phyloP scores from a whole-genome alignment of 2,113 vertebrate genomes.

The Mormyrus iriodes region DNA sequence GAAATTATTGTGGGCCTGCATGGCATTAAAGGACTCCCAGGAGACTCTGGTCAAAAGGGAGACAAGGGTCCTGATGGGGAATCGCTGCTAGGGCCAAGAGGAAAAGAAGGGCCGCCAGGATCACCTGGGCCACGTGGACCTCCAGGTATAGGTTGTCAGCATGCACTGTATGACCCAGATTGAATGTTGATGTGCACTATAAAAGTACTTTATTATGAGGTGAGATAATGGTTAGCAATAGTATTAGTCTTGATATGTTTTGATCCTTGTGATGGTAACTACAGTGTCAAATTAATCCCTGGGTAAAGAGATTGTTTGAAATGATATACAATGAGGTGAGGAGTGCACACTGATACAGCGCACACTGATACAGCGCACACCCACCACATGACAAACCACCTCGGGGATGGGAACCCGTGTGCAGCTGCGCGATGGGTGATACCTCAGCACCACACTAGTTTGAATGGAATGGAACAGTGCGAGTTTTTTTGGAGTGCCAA shows the following conservation, averaged over 20 bases:
- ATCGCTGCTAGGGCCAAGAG: conserved; percentile 69
- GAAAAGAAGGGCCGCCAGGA: conserved; percentile 68
- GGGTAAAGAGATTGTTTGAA: neutral
- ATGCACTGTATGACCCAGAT: neutral
- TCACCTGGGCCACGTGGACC: conserved; percentile 72
- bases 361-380: too few relatives aligned
- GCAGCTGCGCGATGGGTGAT: too few relatives aligned
- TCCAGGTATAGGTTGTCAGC: neutral
- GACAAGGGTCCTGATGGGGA: conserved; percentile 71
- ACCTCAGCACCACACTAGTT: too few relatives aligned
- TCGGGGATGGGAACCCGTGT: too few relatives aligned
- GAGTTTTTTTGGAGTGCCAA: too few relatives aligned
- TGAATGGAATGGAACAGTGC: too few relatives aligned
- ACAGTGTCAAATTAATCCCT: neutral
- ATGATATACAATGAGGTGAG: too few relatives aligned
- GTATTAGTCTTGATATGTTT: neutral
- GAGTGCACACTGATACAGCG: too few relatives aligned
- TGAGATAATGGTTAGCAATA: neutral
- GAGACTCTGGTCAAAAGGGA: conserved; percentile 78
- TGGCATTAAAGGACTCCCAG: conserved; percentile 75
- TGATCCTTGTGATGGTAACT: neutral
- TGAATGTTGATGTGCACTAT: neutral
- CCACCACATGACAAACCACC: too few relatives aligned
- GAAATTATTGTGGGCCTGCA: conserved; percentile 46
- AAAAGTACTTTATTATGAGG: neutral